Evolutionary conservation across 2,888 invertebrate species (phyloP), one percentile per base, ranked within the genome.

Genomic region (Drosophila flavopinicola): DNA sequence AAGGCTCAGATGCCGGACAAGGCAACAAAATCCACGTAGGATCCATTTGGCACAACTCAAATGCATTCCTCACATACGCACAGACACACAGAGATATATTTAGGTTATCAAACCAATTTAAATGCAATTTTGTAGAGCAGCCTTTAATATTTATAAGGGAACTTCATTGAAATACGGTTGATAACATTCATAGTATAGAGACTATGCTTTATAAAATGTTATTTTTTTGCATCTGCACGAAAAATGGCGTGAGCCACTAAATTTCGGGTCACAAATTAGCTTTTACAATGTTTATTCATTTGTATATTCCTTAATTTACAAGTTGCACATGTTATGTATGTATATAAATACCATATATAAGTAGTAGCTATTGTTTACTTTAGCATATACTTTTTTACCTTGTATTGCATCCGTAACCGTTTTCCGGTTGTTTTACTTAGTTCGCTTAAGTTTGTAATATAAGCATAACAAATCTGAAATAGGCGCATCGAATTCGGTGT

Each of bases 1-100:
- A 80, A 88, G 39, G 84, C 84, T 5, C 73, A 87, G 49, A 71
- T 79, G 70, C 79, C 72, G n/a, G 47, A 58, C n/a, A 78, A 83
- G 44, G 49, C 59, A 0, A 49, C 44, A 9, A 84, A 79, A 47
- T 64, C 72, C 5, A 75, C 67, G 29, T 72, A 80, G 48, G 45
- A 20, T 20, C 20, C 20, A 30, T 30, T 44, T 20, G 13, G 10
- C 10, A 32, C 15, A 13, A 27, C 9, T 56, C 13, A 29, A 59
- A 41, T 35, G 59, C 84, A 78, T 78, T 79, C 76, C 83, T 44
- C 20, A 23, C 25, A 60, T 60, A 48, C 39, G 29, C 10, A 20
- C 35, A 60, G 3, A 35, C 20, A 11, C 11, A 10, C 24, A 25
- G n/a, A n/a, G n/a, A n/a, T n/a, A n/a, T n/a, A n/a, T n/a, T n/a